Evolutionary conservation across 2,888 invertebrate genomes (phyloP), one percentile per base, ranked within the genome.

Genomic region (Flabesymbios commensalis): DNA sequence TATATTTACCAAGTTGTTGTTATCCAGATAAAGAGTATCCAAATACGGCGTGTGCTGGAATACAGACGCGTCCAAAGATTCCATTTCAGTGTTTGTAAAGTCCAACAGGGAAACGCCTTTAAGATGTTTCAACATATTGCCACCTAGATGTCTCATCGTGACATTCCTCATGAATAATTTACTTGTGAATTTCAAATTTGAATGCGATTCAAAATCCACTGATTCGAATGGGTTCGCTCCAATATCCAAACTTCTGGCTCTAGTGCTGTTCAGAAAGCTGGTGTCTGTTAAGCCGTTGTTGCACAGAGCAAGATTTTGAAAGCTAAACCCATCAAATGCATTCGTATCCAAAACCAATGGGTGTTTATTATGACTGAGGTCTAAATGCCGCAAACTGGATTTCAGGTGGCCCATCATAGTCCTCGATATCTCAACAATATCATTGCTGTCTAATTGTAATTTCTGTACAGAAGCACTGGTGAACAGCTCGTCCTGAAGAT

Each of bases 191-290:
- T 19, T 17, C 26, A 67, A 52, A 28, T 47, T 52, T 14, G 39
- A 29, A 24, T 31, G 62, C 14, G 19, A n/a, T 10, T 24, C 33
- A 19, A 57, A 42, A 19, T 59, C 47, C 42, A 57, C 22, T 2
- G 10, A 19, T n/a, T 26, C 28, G 17, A 67, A 62, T 5, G 4
- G 17, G 28, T 67, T 64, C 3, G 64, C 59, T 32, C 62, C 62
- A 4, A 67, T 28, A 57, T 65, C 56, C 2, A 67, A 24, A 17
- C 19, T 24, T 17, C 39, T 43, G 7, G 64, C 49, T 19, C 19
- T 57, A n/a, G 53, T 31, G 28, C 45, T 17, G 3, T 33, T 19
- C 3, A 67, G 59, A 42, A 67, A 67, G 4, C 42, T 17, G 2
- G 33, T 5, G 26, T 62, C 57, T 10, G 22, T 33, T n/a, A 67